Conservation (phyloP, 2,797 vertebrate genomes). For the Xenops minutus region DNA sequence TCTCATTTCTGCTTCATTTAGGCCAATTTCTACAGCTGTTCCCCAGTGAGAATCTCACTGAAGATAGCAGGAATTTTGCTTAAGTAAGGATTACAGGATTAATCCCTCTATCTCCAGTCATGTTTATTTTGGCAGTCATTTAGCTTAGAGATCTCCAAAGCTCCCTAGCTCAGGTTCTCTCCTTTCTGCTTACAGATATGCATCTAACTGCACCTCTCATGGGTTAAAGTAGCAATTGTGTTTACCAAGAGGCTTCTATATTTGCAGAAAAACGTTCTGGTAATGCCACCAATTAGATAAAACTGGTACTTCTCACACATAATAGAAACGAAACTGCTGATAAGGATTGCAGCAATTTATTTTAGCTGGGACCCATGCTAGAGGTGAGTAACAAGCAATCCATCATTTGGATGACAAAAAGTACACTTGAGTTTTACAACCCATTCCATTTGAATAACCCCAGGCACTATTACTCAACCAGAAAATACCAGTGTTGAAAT, state of each 20-base stretch:
- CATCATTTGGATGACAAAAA: conserved; percentile 1
- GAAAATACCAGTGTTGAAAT: conserved; percentile 22
- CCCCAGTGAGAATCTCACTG: neutral
- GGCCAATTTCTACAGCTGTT: conserved; percentile 41
- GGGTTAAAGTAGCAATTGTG: neutral
- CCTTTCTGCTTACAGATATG: neutral
- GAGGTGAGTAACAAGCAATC: conserved; percentile 31
- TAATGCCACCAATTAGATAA: conserved; percentile 39
- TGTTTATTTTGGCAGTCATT: conserved; percentile 51
- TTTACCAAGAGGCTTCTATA: neutral
- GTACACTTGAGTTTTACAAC: conserved; percentile 29
- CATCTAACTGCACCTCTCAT: neutral
- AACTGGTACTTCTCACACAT: neutral
- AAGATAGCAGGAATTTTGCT: conserved; percentile 45
- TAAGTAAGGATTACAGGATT: conserved; percentile 50
- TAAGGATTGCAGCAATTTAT: conserved; percentile 27
- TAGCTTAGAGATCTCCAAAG: neutral
- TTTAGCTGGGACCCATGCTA: neutral
- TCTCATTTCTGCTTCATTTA: conserved; percentile 19
- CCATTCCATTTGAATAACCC: conserved; percentile 6
- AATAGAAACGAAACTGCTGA: conserved; percentile 3
- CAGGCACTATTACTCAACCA: neutral
- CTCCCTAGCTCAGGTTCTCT: neutral
- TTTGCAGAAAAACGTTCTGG: neutral
- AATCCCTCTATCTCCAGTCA: conserved; percentile 39